These are phyloP conservation scores for Odocoileus hemionus DNA, from an alignment of 2,113 vertebrate species.

Conservation along the genomic window DNA sequence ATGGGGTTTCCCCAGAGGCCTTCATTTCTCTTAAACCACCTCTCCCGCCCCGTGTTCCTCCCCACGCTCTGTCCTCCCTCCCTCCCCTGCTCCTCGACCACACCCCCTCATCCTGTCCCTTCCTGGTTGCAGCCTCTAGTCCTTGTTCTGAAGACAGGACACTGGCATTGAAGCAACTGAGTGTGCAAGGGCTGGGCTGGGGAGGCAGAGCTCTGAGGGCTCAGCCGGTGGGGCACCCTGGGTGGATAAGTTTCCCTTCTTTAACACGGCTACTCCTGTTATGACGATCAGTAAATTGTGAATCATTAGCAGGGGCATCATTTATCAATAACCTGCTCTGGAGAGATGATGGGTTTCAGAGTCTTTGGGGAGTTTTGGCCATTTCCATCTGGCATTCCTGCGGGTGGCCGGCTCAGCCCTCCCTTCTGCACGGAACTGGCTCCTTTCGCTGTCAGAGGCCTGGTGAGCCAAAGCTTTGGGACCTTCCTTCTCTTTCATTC, in stretches of 20 bases:
- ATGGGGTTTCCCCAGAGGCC: background rate
- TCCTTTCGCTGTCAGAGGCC: background rate
- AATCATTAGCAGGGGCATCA: background rate
- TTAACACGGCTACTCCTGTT: too few relatives aligned
- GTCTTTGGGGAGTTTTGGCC: too few relatives aligned
- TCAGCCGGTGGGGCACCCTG: accelerated
- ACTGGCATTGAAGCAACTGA: background rate
- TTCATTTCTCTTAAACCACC: too few relatives aligned
- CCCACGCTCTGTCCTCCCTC: background rate
- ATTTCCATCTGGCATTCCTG: background rate
- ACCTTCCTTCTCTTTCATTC: background rate
- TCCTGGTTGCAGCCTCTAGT: background rate
- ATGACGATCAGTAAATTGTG: background rate
- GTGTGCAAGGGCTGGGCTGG: background rate
- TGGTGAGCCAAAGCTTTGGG: background rate
- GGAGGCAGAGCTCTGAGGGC: too few relatives aligned
- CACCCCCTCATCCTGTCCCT: background rate
- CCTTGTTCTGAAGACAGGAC: background rate
- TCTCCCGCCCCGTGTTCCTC: accelerated
- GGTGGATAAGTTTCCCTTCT: background rate
- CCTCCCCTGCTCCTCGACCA: background rate
- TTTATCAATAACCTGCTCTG: background rate
- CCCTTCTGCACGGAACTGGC: background rate
- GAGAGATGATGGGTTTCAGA: background rate
- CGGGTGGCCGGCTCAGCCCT: background rate